Conservation (phyloP, 2,797 vertebrate species). For the Microchirus variegatus region DNA sequence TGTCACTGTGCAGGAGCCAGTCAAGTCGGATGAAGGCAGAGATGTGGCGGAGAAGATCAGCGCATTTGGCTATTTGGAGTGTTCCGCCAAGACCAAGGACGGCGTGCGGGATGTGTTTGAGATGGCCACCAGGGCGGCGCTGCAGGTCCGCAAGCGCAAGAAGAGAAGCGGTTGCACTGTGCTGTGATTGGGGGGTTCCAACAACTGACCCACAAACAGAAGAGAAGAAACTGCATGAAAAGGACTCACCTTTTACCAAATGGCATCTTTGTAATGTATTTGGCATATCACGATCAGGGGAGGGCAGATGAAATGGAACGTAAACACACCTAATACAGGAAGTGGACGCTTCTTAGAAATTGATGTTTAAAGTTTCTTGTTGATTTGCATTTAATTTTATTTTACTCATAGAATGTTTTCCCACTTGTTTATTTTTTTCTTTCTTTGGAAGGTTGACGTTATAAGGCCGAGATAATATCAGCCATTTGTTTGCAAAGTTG, state of each 20-base stretch:
- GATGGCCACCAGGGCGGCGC: conserved; percentile 95
- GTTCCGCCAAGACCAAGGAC: conserved; percentile 98
- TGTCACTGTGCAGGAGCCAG: conserved; percentile 85
- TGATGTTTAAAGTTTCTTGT: conserved; percentile 46
- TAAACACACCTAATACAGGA: conserved; percentile 52
- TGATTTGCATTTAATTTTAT: conserved; percentile 44
- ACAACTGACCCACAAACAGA: conserved; percentile 34
- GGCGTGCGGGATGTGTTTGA: conserved; percentile 97
- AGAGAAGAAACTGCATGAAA: conserved; percentile 35
- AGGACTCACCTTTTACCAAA: conserved; percentile 76
- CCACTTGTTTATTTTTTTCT: conserved; percentile 43
- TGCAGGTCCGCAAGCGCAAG: conserved; percentile 94
- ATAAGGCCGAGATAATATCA: conserved; percentile 53
- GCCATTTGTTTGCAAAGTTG: conserved; percentile 57
- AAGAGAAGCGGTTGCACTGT: conserved; percentile 87
- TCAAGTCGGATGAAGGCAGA: conserved; percentile 92
- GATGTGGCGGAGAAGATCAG: conserved; percentile 94
- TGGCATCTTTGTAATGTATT: conserved; percentile 79
- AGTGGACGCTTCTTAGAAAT: conserved; percentile 63
- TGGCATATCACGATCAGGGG: conserved; percentile 66
- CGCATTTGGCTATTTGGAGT: conserved; percentile 96
- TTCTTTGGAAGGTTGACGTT: conserved; percentile 50
- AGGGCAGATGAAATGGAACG: conserved; percentile 34
- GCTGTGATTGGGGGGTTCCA: conserved; percentile 80
- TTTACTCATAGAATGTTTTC: conserved; percentile 36